Percentiles rank a stretch among this genome's conserved stretches.
These are phyloP conservation scores for Metridium senile DNA, from an alignment of 92 coral and sea anemone species.

Conservation along the genomic window DNA sequence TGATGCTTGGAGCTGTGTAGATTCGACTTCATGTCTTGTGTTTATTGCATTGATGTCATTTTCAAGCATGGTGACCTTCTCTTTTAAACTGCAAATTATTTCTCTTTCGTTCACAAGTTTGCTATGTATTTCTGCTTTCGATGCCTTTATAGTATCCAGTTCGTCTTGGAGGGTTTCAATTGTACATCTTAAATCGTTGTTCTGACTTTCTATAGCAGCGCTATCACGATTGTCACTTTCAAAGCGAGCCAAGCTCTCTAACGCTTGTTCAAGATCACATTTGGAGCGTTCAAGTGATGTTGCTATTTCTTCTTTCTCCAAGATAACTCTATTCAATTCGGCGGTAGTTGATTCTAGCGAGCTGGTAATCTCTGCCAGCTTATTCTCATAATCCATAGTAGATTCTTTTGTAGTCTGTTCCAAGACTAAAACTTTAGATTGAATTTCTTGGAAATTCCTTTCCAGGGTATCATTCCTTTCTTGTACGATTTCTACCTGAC, in stretches of 20 bases:
- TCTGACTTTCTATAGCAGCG: conserved; percentile 32
- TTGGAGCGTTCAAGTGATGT: conserved; percentile 53
- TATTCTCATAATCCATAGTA: conserved; percentile 6
- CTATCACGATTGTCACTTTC: conserved; percentile 27
- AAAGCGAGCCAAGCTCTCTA: conserved; percentile 38
- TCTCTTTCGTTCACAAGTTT: conserved; percentile 41
- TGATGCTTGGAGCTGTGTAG: not conserved
- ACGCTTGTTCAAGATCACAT: conserved; percentile 41
- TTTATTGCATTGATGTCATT: conserved; percentile 4
- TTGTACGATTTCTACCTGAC: conserved; percentile 14
- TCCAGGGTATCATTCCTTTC: conserved; percentile 32
- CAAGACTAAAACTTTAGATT: conserved; percentile 14
- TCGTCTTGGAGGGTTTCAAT: conserved; percentile 30
- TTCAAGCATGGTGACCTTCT: conserved; percentile 18
- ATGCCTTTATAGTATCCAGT: conserved; percentile 24
- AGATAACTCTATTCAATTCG: conserved; percentile 16
- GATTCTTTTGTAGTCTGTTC: conserved; percentile 12
- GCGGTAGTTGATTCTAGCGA: conserved; percentile 43
- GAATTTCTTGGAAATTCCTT: conserved; percentile 10
- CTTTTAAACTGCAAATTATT: conserved; percentile 10
- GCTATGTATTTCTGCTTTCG: conserved; percentile 44
- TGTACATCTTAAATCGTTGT: conserved; percentile 34
- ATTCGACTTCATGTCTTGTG: conserved; percentile 17
- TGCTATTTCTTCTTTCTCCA: conserved; percentile 56
- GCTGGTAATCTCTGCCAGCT: conserved; percentile 41